Percentiles rank a stretch among this genome's conserved stretches.
Conservation (phyloP, 2,888 invertebrate genomes). For the Phaonia tiefii region DNA sequence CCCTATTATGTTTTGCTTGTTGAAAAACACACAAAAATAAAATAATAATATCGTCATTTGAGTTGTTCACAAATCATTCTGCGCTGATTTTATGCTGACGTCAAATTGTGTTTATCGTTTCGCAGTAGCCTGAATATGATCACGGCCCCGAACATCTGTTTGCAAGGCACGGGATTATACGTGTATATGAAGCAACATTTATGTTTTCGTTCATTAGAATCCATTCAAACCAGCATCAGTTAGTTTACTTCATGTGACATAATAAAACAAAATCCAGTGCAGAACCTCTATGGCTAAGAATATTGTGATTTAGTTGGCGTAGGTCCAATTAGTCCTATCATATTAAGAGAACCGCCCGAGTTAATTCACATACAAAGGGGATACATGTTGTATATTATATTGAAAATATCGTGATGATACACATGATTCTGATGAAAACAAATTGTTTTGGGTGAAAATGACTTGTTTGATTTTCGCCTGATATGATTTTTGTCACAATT, state of each 20-base stretch:
- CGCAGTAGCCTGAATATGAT: constrained; percentile 42
- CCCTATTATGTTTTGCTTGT: no score
- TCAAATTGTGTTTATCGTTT: constrained; percentile 56
- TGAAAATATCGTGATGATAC: constrained; percentile 62
- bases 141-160: neutral
- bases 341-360: constrained; percentile 9
- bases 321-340: constrained; percentile 33
- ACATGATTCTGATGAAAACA: constrained; percentile 61
- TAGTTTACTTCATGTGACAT: constrained; percentile 32
- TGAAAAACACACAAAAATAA: no score
- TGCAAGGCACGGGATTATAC: no score
- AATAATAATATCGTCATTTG: no score
- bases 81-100: constrained; percentile 49
- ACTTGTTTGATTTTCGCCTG: constrained; percentile 42
- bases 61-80: constrained; percentile 24
- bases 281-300: neutral
- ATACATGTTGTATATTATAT: neutral
- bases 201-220: neutral
- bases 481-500: constrained; percentile 8
- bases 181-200: constrained; percentile 28
- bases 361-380: neutral
- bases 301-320: constrained; percentile 40
- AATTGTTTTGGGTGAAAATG: constrained; percentile 51
- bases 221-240: neutral
- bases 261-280: no score